Evolutionary conservation across 2,113 vertebrate genomes (phyloP), one percentile per base, ranked within the genome.

Genomic region (Pogona vitticeps): DNA sequence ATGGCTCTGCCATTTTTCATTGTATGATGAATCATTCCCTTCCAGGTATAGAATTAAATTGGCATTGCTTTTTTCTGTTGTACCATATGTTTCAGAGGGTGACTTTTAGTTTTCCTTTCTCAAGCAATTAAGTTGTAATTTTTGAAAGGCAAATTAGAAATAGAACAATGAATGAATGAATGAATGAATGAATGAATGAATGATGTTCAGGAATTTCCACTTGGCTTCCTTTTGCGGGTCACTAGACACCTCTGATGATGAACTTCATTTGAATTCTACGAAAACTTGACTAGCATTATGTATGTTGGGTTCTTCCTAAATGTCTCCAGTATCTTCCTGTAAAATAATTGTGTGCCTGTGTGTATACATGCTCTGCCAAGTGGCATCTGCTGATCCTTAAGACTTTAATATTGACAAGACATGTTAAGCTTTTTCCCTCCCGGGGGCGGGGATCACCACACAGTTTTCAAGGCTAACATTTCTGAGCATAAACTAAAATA

Each of bases 401-500:
- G 59, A 0, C 89, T 93, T 92, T 89, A 52, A 36, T 88, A 87
- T 71, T 93, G 89, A 90, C 82, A 89, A 71, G 28, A 26, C 92
- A 36, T 40, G 28, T 88, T 71, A 73, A 94, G 70, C 88, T 93
- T 84, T 71, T 88, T 52, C 46, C 46, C n/a, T n/a, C n/a, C 3
- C 4, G 23, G 26, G 15, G 77, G 71, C 82, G 38, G 2, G 12
- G 65, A 86, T 52, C 61, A 59, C 0, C 77, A 5, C 91, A 86
- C 76, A 42, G 42, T 79, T 92, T 15, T 89, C 83, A 87, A 82
- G 88, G 87, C 93, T 63, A 93, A 92, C 77, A 91, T 86, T 84
- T 90, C 28, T 92, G 88, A 93, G 52, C 85, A 68, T 93, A 88
- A 86, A 83, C 90, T 94, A 92, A 93, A 95, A 95, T 94, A 96